These are phyloP conservation scores for Pegoplata infirma DNA, from an alignment of 2,888 invertebrate species.

Conservation along the genomic window DNA sequence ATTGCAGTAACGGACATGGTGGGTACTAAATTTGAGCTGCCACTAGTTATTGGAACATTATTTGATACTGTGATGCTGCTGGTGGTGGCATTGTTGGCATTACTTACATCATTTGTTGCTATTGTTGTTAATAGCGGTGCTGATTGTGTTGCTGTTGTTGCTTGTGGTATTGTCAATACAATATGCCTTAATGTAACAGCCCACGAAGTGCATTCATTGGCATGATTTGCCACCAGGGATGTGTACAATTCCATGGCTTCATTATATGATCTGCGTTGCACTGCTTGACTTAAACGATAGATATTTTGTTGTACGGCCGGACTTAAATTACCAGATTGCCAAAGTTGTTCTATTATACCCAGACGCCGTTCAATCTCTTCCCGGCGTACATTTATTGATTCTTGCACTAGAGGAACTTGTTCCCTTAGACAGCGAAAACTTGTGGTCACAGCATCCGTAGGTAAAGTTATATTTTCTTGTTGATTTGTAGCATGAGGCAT, in stretches of 20 bases:
- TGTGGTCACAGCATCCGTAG: slow-evolving; percentile 63
- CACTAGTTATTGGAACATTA: slow-evolving; percentile 42
- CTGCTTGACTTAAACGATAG: slow-evolving; percentile 68
- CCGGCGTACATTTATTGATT: slow-evolving; percentile 66
- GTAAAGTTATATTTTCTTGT: slow-evolving; percentile 57
- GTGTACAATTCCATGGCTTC: slow-evolving; percentile 71
- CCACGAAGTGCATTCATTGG: slow-evolving; percentile 69
- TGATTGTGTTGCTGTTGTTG: slow-evolving; percentile 22
- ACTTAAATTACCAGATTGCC: slow-evolving; percentile 68
- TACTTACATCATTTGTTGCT: slow-evolving; percentile 18
- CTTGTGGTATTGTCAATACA: slow-evolving; percentile 68
- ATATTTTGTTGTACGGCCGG: slow-evolving; percentile 68
- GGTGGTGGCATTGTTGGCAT: slow-evolving; percentile 53
- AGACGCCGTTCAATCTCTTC: slow-evolving; percentile 70
- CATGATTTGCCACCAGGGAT: slow-evolving; percentile 68
- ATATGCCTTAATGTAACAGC: slow-evolving; percentile 68
- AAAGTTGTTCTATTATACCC: slow-evolving; percentile 69
- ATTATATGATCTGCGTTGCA: slow-evolving; percentile 56
- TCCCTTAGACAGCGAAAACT: slow-evolving; percentile 65
- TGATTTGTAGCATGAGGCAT: slow-evolving; percentile 64
- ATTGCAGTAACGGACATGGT: slow-evolving; percentile 67
- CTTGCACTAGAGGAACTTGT: slow-evolving; percentile 65
- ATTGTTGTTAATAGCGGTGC: slow-evolving; percentile 44
- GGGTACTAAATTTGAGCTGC: slow-evolving; percentile 55
- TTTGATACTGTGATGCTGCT: slow-evolving; percentile 48